Evolutionary conservation across 2,888 invertebrate genomes (phyloP).

Genomic region (Lycophotia porphyrea): DNA sequence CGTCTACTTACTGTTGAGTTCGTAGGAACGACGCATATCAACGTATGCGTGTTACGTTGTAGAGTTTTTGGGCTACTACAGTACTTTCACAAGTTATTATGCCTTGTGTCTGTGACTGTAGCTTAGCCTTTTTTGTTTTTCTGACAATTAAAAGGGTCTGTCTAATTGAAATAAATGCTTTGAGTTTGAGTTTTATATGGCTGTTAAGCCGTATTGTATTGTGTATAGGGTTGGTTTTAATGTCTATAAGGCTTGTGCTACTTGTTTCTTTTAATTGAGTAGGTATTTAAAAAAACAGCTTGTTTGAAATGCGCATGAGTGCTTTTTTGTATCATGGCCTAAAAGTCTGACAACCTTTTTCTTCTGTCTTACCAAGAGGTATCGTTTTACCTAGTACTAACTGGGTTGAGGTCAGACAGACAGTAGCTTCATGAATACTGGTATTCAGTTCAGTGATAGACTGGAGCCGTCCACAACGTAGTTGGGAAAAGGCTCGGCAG

Average conservation of each 20-base stretch:
- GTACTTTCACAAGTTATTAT: too few species aligned
- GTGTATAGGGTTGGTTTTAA: too few species aligned
- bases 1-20: constrained; percentile 13
- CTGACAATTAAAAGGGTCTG: too few species aligned
- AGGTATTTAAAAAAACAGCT: background rate
- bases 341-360: background rate
- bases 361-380: background rate
- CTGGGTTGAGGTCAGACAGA: background rate
- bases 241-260: too few species aligned
- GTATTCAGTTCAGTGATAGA: background rate
- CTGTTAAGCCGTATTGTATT: too few species aligned
- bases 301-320: background rate
- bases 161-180: too few species aligned
- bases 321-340: background rate
- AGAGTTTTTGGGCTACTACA: too few species aligned
- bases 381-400: background rate
- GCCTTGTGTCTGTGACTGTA: too few species aligned
- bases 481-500: too few species aligned
- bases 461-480: background rate
- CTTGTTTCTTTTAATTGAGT: background rate
- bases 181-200: too few species aligned
- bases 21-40: background rate
- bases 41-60: background rate
- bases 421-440: background rate
- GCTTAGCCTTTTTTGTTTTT: too few species aligned